Percentiles rank a stretch among this genome's conserved stretches.
phyloP scores from a whole-genome alignment of 2,888 invertebrate genomes.

The Anoncus sp. region DNA sequence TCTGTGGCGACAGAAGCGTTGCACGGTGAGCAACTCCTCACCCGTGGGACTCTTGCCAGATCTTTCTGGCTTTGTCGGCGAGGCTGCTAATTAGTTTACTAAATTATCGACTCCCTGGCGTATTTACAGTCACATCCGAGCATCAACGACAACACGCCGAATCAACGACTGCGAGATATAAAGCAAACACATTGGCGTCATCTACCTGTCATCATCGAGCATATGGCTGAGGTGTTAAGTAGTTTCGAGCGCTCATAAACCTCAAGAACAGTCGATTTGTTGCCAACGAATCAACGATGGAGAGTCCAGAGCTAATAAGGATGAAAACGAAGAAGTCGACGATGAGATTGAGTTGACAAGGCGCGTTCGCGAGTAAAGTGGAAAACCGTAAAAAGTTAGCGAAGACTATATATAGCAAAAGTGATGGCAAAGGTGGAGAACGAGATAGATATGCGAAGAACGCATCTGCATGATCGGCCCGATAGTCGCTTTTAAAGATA shows the following conservation, averaged over 20 bases:
- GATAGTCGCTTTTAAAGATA: slow-evolving; percentile 79
- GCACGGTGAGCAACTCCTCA: slow-evolving; percentile 39
- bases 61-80: slow-evolving; percentile 81
- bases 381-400: slow-evolving; percentile 18
- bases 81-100: slow-evolving; percentile 82
- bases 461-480: slow-evolving; percentile 76
- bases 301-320: slow-evolving; percentile 22
- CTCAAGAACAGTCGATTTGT: slow-evolving; percentile 70
- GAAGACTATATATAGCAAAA: slow-evolving; percentile 16
- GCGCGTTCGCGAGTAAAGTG: slow-evolving; percentile 5
- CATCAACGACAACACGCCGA: slow-evolving; percentile 9
- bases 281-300: slow-evolving; percentile 47
- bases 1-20: slow-evolving; percentile 75
- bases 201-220: slow-evolving; percentile 73
- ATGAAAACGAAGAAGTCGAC: slow-evolving; percentile 11
- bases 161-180: slow-evolving; percentile 39
- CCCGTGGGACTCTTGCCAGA: slow-evolving; percentile 69
- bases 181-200: slow-evolving; percentile 71
- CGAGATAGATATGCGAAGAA: slow-evolving; percentile 65
- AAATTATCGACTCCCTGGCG: slow-evolving; percentile 81
- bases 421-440: slow-evolving; percentile 21
- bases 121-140: slow-evolving; percentile 71
- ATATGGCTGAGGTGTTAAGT: slow-evolving; percentile 74
- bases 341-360: slow-evolving; percentile 30
- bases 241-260: slow-evolving; percentile 66